phyloP scores from a whole-genome alignment of 2,888 invertebrate genomes.

The Axea sp. region DNA sequence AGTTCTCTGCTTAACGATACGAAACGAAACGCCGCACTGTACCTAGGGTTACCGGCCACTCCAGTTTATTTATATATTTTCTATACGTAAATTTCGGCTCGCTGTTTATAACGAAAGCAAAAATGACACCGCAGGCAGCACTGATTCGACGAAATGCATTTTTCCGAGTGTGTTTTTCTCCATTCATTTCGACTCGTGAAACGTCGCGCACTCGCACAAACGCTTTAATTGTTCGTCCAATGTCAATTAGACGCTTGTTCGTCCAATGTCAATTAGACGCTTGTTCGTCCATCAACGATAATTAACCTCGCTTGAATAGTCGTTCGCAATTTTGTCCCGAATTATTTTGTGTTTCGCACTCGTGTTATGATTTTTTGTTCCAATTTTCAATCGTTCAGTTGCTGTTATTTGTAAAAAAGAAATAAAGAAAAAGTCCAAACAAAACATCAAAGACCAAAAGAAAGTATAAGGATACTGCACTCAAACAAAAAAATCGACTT shows the following conservation, averaged over 20 bases:
- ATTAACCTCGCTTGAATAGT: conserved; percentile 17
- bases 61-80: no score
- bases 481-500: no score
- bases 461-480: no score
- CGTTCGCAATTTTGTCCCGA: conserved; percentile 14
- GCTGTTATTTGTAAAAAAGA: no score
- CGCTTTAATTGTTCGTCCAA: conserved; percentile 42
- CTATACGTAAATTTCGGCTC: no score
- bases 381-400: not conserved
- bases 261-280: conserved; percentile 41
- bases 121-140: no score
- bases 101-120: no score
- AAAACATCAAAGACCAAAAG: no score
- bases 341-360: conserved; percentile 7
- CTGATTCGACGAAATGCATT: not conserved
- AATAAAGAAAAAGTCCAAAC: no score
- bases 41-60: no score
- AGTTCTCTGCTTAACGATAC: not conserved
- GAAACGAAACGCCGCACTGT: not conserved
- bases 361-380: not conserved
- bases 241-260: conserved; percentile 43
- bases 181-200: conserved; percentile 15
- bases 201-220: conserved; percentile 11
- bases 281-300: conserved; percentile 38
- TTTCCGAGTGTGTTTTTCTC: not conserved